Conservation (phyloP, 30 jellyfish, hydroid and myxozoan species). For the Pelagia noctiluca region DNA sequence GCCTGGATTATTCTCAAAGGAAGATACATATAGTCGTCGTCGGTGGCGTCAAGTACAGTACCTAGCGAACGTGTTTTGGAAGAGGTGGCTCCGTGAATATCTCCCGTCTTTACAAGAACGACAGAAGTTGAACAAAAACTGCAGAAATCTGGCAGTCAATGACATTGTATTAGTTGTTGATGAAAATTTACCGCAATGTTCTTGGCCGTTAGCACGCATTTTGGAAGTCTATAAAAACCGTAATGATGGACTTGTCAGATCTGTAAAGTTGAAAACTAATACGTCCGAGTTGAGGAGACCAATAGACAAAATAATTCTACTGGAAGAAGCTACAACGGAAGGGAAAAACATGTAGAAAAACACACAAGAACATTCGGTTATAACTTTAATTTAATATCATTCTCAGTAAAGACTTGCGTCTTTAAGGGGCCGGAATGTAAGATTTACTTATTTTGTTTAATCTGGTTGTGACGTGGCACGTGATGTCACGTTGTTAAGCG, state of each 20-base stretch:
- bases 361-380: not conserved
- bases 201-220: constrained; percentile 56
- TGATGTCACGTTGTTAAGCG: no score
- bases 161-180: constrained; percentile 35
- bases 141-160: constrained; percentile 22
- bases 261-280: constrained; percentile 21
- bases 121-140: constrained; percentile 19
- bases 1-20: constrained; percentile 25
- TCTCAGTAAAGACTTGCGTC: not conserved
- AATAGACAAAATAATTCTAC: constrained; percentile 2
- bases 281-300: constrained; percentile 43
- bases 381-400: not conserved
- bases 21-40: constrained; percentile 11
- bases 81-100: constrained; percentile 49
- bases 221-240: no score
- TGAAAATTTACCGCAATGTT: constrained; percentile 18
- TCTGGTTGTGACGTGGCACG: no score
- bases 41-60: constrained; percentile 58
- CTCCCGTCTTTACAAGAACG: constrained; percentile 39
- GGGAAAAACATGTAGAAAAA: not conserved
- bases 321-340: constrained; percentile 42
- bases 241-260: constrained; percentile 1
- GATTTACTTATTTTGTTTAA: no score
- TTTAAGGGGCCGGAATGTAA: constrained; percentile 8
- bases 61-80: constrained; percentile 48